These are phyloP conservation scores for Microctenopoma steveboyesi DNA, from an alignment of 2,797 vertebrate genomes.

Conservation along the genomic window DNA sequence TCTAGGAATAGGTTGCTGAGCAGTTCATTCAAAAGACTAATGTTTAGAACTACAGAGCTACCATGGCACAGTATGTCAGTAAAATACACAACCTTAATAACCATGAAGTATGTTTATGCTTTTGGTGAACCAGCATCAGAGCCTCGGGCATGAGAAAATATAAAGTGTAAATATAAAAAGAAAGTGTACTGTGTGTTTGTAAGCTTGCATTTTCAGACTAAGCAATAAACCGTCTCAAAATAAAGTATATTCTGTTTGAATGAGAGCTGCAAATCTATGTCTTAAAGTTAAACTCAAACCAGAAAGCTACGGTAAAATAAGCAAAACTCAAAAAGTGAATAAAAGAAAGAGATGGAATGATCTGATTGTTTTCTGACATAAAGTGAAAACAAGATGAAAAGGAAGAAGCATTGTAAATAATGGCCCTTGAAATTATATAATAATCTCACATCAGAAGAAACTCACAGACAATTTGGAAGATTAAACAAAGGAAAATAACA, in stretches of 20 bases:
- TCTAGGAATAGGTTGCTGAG: neutral
- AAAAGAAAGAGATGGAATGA: neutral
- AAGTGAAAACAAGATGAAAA: neutral
- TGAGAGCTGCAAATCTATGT: neutral
- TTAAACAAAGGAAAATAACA: neutral
- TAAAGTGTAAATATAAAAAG: no score
- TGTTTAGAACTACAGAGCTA: neutral
- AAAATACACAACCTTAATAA: neutral
- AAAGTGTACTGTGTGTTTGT: neutral
- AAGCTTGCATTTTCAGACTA: constrained; percentile 1
- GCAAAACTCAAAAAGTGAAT: constrained; percentile 6
- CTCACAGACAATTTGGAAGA: constrained; percentile 1
- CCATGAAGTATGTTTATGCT: neutral
- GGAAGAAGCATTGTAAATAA: neutral
- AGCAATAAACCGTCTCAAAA: no score
- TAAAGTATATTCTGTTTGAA: neutral
- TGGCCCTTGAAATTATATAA: constrained; percentile 16
- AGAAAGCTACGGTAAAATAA: neutral
- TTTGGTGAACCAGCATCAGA: neutral
- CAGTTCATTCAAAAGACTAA: neutral
- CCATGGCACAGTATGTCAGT: neutral
- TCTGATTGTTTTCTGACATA: constrained; percentile 21
- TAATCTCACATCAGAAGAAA: constrained; percentile 6
- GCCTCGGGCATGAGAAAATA: neutral
- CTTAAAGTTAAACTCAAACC: constrained; percentile 5